phyloP scores from a whole-genome alignment of 2,888 invertebrate genomes.

The Torymus texanus region DNA sequence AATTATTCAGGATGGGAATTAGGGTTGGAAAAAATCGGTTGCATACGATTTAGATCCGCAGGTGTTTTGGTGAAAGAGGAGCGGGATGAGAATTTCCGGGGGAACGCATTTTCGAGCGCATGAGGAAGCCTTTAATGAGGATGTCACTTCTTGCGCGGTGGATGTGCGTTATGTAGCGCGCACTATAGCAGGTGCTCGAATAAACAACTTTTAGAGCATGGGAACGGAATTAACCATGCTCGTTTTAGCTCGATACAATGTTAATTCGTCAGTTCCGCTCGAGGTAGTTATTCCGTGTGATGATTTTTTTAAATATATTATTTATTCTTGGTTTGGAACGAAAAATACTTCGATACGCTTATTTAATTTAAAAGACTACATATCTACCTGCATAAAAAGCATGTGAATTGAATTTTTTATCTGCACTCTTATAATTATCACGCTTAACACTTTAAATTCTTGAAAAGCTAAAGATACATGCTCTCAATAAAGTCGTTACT shows the following conservation, averaged over 20 bases:
- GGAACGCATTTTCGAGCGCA: conserved; percentile 1
- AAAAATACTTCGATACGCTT: too few species aligned
- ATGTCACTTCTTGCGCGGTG: conserved; percentile 33
- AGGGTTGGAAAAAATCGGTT: neutral
- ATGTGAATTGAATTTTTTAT: too few species aligned
- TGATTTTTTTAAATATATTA: too few species aligned
- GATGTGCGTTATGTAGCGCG: neutral
- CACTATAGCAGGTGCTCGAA: conserved; percentile 33
- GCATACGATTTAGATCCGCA: conserved; percentile 8
- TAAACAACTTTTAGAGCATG: conserved; percentile 41
- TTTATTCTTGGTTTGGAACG: too few species aligned
- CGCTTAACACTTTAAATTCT: too few species aligned
- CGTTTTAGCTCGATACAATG: conserved; percentile 16
- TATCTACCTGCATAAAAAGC: too few species aligned
- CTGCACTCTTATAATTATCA: too few species aligned
- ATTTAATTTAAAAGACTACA: too few species aligned
- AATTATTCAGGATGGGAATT: neutral
- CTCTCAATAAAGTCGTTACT: too few species aligned
- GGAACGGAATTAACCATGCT: conserved; percentile 15
- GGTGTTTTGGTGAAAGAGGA: conserved; percentile 22
- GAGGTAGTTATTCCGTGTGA: too few species aligned
- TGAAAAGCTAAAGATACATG: too few species aligned
- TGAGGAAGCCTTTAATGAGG: conserved; percentile 35
- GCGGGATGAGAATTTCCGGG: conserved; percentile 16
- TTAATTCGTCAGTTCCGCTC: conserved; percentile 8